A percentile compares a stretch with the other conserved stretches of the same genome.
Conservation (phyloP, 2,797 vertebrate species). For the Mormyrops boulengeri region DNA sequence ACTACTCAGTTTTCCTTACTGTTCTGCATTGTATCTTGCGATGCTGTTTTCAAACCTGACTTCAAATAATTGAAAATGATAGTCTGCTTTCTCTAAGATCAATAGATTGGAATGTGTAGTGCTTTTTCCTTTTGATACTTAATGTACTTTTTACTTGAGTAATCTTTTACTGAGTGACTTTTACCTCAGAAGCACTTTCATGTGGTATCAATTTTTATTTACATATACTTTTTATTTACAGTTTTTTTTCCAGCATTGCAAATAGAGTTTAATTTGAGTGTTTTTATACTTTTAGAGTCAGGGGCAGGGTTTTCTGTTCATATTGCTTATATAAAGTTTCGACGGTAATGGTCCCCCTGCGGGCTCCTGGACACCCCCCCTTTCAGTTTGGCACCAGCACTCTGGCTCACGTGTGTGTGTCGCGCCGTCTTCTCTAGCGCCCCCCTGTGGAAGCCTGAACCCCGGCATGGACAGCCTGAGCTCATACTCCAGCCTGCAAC, state of each 20-base stretch:
- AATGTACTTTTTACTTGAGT: not conserved
- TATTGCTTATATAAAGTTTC: not conserved
- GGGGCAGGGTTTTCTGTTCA: not conserved
- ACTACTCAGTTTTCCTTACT: too few species aligned
- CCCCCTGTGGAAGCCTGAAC: slow-evolving; percentile 58
- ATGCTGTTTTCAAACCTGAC: too few species aligned
- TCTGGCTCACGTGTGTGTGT: not conserved
- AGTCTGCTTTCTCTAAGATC: not conserved
- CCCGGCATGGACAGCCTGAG: slow-evolving; percentile 70
- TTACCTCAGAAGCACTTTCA: not conserved
- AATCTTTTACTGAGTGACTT: not conserved
- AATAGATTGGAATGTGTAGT: not conserved
- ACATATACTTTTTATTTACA: too few species aligned
- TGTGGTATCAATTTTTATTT: not conserved
- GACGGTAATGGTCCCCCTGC: not conserved
- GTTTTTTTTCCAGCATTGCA: too few species aligned
- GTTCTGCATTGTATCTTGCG: too few species aligned
- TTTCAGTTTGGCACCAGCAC: not conserved
- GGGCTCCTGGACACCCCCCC: not conserved
- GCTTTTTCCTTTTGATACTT: not conserved
- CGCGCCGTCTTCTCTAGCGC: slow-evolving; percentile 52
- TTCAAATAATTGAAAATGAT: not conserved
- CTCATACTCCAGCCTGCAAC: slow-evolving; percentile 62
- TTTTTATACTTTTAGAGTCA: not conserved
- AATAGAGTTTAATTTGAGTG: not conserved